Percentiles rank a stretch among this genome's conserved stretches.
These are phyloP conservation scores for Oryzias dopingdopingensis DNA, from an alignment of 2,797 vertebrate species.

Conservation along the genomic window DNA sequence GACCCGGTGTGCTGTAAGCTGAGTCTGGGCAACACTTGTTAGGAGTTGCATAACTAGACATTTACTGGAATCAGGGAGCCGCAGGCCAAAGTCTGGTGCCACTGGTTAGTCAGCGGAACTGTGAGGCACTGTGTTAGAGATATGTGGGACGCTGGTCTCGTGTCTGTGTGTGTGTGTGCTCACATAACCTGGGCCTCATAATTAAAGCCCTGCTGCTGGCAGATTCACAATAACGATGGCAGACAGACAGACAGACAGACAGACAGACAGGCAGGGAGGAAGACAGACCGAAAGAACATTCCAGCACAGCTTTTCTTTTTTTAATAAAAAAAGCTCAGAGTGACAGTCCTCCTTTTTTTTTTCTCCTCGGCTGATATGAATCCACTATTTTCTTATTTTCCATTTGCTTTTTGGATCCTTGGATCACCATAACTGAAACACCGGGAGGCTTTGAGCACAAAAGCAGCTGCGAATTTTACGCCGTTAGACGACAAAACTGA, in stretches of 20 bases:
- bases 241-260: constrained; percentile 62
- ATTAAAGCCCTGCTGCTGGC: constrained; percentile 75
- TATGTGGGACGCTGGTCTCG: constrained; percentile 58
- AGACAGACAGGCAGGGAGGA: constrained; percentile 47
- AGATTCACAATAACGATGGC: constrained; percentile 63
- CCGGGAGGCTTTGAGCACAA: constrained; percentile 17
- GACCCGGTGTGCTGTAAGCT: constrained; percentile 59
- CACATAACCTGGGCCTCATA: constrained; percentile 70
- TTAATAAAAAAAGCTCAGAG: constrained; percentile 18
- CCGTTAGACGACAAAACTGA: background rate
- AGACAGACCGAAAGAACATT: constrained; percentile 66
- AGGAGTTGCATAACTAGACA: constrained; percentile 78
- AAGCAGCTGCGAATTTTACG: constrained; percentile 38
- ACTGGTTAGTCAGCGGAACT: constrained; percentile 80
- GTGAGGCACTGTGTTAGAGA: constrained; percentile 65
- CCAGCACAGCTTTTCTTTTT: constrained; percentile 56
- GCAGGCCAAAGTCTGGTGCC: constrained; percentile 81
- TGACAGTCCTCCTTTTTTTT: constrained; percentile 28
- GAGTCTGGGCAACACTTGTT: constrained; percentile 78
- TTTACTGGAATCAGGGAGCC: constrained; percentile 82
- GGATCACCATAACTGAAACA: constrained; percentile 50
- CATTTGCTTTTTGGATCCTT: constrained; percentile 49
- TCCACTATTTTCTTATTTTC: constrained; percentile 24
- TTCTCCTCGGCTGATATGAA: constrained; percentile 44
- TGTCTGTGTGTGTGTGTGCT: constrained; percentile 35